phyloP scores from a whole-genome alignment of 2,113 vertebrate genomes.

The Paedocypris sp. region DNA sequence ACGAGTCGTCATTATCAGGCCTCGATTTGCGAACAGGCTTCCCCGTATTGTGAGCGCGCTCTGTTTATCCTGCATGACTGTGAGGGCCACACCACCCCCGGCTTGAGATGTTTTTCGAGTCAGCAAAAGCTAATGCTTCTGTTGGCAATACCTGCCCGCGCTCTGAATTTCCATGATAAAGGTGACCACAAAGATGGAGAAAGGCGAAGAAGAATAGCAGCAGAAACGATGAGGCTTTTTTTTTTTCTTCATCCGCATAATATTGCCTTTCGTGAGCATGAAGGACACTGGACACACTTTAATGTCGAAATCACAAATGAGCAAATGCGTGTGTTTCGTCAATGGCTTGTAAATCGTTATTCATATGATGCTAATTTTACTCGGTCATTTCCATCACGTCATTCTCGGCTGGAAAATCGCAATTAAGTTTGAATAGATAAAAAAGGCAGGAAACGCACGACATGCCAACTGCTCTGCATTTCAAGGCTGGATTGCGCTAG shows the following conservation, averaged over 20 bases:
- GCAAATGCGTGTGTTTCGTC: conserved; percentile 43
- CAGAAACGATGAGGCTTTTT: conserved; percentile 39
- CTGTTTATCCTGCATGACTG: conserved; percentile 42
- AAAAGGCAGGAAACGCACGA: conserved; percentile 37
- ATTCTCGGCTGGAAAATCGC: conserved; percentile 65
- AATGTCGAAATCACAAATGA: conserved; percentile 44
- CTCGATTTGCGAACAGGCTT: conserved; percentile 52
- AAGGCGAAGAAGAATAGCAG: conserved; percentile 35
- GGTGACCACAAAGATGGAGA: conserved; percentile 38
- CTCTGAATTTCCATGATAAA: conserved; percentile 53
- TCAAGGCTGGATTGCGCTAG: conserved; percentile 65
- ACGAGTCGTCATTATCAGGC: conserved; percentile 38
- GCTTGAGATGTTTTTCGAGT: conserved; percentile 50
- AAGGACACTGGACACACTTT: conserved; percentile 25
- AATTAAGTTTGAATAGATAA: conserved; percentile 69
- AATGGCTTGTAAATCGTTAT: conserved; percentile 50
- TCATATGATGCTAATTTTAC: conserved; percentile 56
- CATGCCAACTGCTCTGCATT: conserved; percentile 64
- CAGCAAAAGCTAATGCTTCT: conserved; percentile 55
- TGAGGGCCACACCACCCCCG: conserved; percentile 48
- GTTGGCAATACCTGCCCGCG: conserved; percentile 29
- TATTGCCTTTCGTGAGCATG: conserved; percentile 20
- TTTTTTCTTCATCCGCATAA: conserved; percentile 18
- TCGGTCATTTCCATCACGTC: conserved; percentile 60
- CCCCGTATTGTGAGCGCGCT: conserved; percentile 50